Evolutionary conservation across 2,888 invertebrate genomes (phyloP).

Genomic region (Sturmia bella): DNA sequence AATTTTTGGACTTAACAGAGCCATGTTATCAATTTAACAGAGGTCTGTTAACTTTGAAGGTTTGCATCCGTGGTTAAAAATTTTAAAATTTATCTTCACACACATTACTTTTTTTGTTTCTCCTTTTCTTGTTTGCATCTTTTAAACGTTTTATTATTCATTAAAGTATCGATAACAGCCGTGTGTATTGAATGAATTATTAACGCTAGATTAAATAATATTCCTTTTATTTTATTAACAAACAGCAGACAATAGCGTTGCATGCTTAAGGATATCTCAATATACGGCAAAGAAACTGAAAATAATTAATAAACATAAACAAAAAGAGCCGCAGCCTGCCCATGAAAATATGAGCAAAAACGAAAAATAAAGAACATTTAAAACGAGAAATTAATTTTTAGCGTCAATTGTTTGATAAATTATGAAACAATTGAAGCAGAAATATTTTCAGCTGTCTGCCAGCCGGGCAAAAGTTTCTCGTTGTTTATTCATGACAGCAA

Average conservation of each 20-base stretch:
- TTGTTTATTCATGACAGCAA: too few relatives aligned
- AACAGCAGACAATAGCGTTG: conserved; percentile 30
- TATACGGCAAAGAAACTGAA: conserved; percentile 35
- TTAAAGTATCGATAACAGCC: conserved; percentile 59
- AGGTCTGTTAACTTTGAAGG: too few relatives aligned
- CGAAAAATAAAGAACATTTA: too few relatives aligned
- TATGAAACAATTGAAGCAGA: conserved; percentile 31
- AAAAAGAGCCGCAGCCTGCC: neutral
- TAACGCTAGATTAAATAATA: conserved; percentile 69
- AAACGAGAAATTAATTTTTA: conserved; percentile 1
- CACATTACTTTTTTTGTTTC: neutral
- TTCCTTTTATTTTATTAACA: conserved; percentile 49
- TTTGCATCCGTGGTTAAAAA: too few relatives aligned
- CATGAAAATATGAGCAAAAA: neutral
- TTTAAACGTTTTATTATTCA: conserved; percentile 57
- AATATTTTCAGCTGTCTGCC: neutral
- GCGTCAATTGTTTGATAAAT: conserved; percentile 42
- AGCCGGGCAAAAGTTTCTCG: too few relatives aligned
- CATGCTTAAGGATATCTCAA: conserved; percentile 42
- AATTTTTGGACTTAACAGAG: too few relatives aligned
- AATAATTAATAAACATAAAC: conserved; percentile 11
- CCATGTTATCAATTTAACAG: too few relatives aligned
- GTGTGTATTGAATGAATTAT: conserved; percentile 65
- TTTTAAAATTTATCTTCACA: too few relatives aligned
- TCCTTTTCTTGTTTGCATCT: neutral